Evolutionary conservation across 2,888 invertebrate genomes (phyloP).

Genomic region (Brachycybe producta): DNA sequence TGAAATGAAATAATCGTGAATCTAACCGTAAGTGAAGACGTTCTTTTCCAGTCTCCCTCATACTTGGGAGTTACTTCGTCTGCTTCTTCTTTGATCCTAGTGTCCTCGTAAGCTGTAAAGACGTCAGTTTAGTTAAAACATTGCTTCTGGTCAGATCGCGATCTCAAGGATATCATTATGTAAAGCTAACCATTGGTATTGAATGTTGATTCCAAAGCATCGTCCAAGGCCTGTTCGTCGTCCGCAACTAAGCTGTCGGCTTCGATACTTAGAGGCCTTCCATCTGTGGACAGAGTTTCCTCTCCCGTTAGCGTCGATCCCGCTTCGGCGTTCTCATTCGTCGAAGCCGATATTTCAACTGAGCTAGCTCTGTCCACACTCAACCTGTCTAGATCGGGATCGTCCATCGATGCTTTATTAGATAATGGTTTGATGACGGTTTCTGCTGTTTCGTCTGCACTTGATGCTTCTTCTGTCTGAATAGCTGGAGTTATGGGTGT

Average conservation of each 20-base stretch:
- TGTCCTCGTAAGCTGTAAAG: too few relatives aligned
- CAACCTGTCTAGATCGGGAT: neutral
- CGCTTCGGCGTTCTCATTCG: conserved; percentile 14
- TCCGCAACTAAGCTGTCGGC: conserved; percentile 15
- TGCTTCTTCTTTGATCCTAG: conserved; percentile 9
- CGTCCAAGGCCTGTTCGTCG: conserved; percentile 14
- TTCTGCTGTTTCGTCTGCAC: conserved; percentile 1
- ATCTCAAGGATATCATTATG: too few relatives aligned
- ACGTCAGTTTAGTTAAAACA: too few relatives aligned
- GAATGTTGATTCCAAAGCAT: conserved; percentile 5
- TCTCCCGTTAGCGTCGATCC: conserved; percentile 13
- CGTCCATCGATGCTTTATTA: neutral
- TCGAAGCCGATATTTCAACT: conserved; percentile 10
- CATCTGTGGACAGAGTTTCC: conserved; percentile 14
- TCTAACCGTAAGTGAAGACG: conserved; percentile 6
- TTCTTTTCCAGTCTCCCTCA: conserved; percentile 2
- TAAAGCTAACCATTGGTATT: conserved; percentile 14
- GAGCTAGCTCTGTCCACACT: neutral
- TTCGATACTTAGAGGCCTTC: conserved; percentile 14
- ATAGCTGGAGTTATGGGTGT: too few relatives aligned
- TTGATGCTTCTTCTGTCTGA: conserved; percentile 7
- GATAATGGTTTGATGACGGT: conserved; percentile 1
- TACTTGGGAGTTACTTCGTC: conserved; percentile 14
- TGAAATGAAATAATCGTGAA: neutral
- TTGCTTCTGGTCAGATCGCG: too few relatives aligned